Base-by-base conservation (phyloP, 1,140 invertebrate species). In the Temnothorax nylanderi region DNA sequence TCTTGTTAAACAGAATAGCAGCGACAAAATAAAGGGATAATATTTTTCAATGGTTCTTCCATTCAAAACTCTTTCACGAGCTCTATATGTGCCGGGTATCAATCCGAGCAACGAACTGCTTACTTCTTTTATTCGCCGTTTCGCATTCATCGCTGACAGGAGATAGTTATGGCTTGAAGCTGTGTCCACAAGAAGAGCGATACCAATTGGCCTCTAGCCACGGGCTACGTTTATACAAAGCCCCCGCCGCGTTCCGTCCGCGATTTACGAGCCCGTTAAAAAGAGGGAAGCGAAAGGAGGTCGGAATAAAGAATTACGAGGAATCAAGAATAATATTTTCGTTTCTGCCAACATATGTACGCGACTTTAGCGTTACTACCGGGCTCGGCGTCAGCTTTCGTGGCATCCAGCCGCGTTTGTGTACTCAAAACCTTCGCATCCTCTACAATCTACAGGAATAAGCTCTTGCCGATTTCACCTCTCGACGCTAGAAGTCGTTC, bases 251-350 rank as follows among this genome's bases (percentile, higher is more conserved):
- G 58, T 44, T 65, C 4, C 56, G 21, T 77, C 34, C 18, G 47
- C 62, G 51, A 86, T 86, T 81, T 86, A 81, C 21, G 85, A 64
- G 60, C n/a, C 11, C 26, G 67, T 62, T 58, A 34, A 62, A 60
- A 34, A 21, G 13, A 62, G 10, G 16, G 18, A 47, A 58, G 37
- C 37, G 58, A 84, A 64, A 74, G 56, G 18, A 75, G 26, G 41
- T 16, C 41, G 69, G 44, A 74, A 51, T 60, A 84, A 84, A 84
- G 56, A 86, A 65, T 60, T 71, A 81, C 21, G 56, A 71, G 41
- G 44, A 67, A 80, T 78, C 11, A 81, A 62, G n/a, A 86, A 81
- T 49, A 86, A 86, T 81, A 86, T 84, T 87, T 87, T 81, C 10
- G 41, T 41, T 75, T 44, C 32, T 44, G 26, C 34, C 44, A 49